Percentiles rank a stretch among this genome's conserved stretches.
phyloP scores from a whole-genome alignment of 2,113 vertebrate genomes.

The Dendrocopos noguchii region DNA sequence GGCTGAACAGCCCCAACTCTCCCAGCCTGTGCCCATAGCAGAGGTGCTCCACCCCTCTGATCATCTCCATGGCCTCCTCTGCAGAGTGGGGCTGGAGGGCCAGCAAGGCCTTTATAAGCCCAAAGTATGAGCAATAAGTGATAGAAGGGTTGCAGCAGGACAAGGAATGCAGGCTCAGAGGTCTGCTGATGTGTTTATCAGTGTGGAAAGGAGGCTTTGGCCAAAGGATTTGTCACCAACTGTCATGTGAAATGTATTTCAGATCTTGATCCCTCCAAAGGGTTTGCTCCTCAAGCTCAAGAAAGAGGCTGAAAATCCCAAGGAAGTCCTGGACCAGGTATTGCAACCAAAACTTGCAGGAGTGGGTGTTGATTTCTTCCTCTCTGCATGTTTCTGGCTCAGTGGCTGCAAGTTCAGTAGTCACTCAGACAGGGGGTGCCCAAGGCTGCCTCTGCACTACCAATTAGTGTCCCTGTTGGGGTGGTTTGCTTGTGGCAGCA shows the following conservation, averaged over 20 bases:
- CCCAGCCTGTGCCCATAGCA: too few species aligned
- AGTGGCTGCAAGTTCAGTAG: neutral
- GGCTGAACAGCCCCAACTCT: too few species aligned
- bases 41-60: too few species aligned
- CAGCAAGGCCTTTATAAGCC: neutral
- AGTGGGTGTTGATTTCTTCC: neutral
- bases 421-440: neutral
- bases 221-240: neutral
- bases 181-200: neutral
- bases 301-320: slow-evolving; percentile 93
- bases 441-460: neutral
- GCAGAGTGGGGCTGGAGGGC: neutral
- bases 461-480: fast-evolving
- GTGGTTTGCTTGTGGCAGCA: neutral
- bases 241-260: slow-evolving; percentile 10
- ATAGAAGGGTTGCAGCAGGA: neutral
- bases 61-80: too few species aligned
- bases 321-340: slow-evolving; percentile 98
- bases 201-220: neutral
- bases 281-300: slow-evolving; percentile 93
- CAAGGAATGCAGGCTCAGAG: neutral
- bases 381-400: neutral
- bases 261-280: slow-evolving; percentile 97
- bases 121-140: neutral
- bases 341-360: neutral